These are phyloP conservation scores for Anguilla anguilla DNA, from an alignment of 2,797 vertebrate species.

Conservation along the genomic window DNA sequence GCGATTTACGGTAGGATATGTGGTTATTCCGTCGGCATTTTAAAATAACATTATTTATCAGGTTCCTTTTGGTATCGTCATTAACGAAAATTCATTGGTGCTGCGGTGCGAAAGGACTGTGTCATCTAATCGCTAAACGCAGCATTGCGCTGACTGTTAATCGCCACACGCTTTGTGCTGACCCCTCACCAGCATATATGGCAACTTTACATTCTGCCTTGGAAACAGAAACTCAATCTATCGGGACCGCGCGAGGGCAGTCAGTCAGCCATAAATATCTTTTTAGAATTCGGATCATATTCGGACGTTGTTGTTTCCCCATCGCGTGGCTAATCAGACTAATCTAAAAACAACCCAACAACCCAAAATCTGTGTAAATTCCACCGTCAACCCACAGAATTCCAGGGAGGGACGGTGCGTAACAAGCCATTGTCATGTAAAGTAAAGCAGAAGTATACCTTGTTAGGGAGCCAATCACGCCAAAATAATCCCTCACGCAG, in stretches of 20 bases:
- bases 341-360: neutral
- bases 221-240: conserved; percentile 40
- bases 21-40: neutral
- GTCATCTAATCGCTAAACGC: neutral
- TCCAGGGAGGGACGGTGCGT: neutral
- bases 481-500: conserved; percentile 62
- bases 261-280: conserved; percentile 23
- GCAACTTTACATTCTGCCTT: conserved; percentile 32
- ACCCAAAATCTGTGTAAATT: neutral
- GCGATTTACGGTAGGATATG: neutral
- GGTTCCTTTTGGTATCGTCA: neutral
- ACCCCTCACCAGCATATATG: conserved; percentile 25
- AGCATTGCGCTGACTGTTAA: neutral
- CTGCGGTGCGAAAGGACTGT: neutral
- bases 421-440: neutral
- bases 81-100: neutral
- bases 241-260: neutral
- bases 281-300: conserved; percentile 9
- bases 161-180: conserved; percentile 26
- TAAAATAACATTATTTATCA: neutral
- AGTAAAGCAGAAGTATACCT: neutral
- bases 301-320: conserved; percentile 14
- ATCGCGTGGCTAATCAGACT: neutral
- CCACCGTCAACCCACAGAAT: neutral
- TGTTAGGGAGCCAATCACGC: conserved; percentile 9